Evolutionary conservation across 2,113 vertebrate species (phyloP).

Genomic region (Crotalus viridis): DNA sequence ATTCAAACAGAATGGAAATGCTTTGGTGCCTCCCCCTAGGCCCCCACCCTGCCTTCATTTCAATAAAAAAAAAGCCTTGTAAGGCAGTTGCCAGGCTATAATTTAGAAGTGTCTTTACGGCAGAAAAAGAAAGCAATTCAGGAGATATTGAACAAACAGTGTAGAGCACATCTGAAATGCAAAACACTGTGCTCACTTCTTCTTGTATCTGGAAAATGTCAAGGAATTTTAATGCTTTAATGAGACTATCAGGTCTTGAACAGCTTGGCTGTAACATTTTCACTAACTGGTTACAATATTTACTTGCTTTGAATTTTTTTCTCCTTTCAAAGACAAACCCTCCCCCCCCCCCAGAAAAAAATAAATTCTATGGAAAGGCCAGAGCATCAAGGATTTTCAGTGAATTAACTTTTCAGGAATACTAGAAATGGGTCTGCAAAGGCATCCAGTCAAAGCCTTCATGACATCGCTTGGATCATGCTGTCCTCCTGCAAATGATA

Average conservation of each 20-base stretch:
- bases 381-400: conserved; percentile 38
- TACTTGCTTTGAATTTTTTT: conserved; percentile 55
- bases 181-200: conserved; percentile 59
- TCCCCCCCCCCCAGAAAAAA: neutral
- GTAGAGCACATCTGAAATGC: conserved; percentile 34
- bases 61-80: neutral
- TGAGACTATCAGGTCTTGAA: conserved; percentile 74
- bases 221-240: conserved; percentile 82
- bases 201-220: conserved; percentile 73
- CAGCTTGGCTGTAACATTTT: conserved; percentile 77
- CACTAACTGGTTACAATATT: conserved; percentile 80
- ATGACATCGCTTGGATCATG: neutral
- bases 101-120: conserved; percentile 6
- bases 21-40: neutral
- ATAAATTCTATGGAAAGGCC: conserved; percentile 10
- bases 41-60: neutral
- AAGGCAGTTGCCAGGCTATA: conserved; percentile 17
- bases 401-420: conserved; percentile 8
- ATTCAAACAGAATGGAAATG: conserved; percentile 35
- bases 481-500: neutral
- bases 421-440: neutral
- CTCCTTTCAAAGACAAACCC: conserved; percentile 1
- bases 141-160: conserved; percentile 29
- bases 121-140: neutral
- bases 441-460: neutral